phyloP scores from a whole-genome alignment of 2,797 vertebrate species.

The Enteromius anoplus region DNA sequence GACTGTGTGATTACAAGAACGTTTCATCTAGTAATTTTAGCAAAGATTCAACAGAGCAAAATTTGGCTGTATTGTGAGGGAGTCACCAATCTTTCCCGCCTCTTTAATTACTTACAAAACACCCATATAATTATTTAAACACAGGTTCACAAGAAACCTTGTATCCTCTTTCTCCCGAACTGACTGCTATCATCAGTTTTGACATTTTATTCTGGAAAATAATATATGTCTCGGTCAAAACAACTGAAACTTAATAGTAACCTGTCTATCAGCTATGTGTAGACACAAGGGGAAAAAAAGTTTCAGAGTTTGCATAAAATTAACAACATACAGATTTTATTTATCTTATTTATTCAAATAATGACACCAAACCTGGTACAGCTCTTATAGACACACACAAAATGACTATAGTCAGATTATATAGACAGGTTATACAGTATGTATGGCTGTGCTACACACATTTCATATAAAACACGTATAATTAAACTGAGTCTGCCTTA shows the following conservation, averaged over 20 bases:
- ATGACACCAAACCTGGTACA: not conserved
- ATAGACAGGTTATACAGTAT: not conserved
- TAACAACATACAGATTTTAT: not conserved
- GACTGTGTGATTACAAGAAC: conserved; percentile 72
- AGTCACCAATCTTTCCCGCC: conserved; percentile 71
- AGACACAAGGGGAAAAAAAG: not conserved
- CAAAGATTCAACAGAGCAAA: conserved; percentile 65
- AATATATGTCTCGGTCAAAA: conserved; percentile 8
- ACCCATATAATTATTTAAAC: conserved; percentile 74
- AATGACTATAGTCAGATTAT: not conserved
- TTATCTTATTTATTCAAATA: not conserved
- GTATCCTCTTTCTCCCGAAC: conserved; percentile 50
- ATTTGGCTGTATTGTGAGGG: conserved; percentile 74
- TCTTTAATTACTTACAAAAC: conserved; percentile 75
- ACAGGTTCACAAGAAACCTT: conserved; percentile 72
- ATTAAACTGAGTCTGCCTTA: conserved; percentile 11
- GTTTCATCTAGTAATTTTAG: conserved; percentile 72
- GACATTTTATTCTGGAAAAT: conserved; percentile 52
- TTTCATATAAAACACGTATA: not conserved
- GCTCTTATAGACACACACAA: not conserved
- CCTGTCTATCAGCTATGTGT: conserved; percentile 2
- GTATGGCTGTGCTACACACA: not conserved
- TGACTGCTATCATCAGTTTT: conserved; percentile 59
- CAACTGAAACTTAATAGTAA: conserved; percentile 15
- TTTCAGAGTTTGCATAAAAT: not conserved